Evolutionary conservation across 2,888 invertebrate genomes (phyloP).

Genomic region (Conistra vaccinii): DNA sequence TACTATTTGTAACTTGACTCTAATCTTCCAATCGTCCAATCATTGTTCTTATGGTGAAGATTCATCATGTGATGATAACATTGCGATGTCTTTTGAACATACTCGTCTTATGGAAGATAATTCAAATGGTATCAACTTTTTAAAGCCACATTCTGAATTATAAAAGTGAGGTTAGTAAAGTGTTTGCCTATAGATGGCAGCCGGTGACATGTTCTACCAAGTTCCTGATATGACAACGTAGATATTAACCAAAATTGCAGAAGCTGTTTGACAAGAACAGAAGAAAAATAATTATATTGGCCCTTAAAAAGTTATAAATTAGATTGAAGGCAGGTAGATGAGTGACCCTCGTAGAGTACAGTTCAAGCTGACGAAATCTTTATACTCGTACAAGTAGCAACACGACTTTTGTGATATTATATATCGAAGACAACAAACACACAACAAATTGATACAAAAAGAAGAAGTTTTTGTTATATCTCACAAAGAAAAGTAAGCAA

Average conservation of each 20-base stretch:
- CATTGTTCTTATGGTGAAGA: neutral
- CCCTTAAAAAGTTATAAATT: neutral
- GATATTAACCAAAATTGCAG: neutral
- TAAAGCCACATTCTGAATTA: neutral
- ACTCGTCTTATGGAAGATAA: neutral
- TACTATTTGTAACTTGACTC: too few relatives aligned
- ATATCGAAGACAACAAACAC: neutral
- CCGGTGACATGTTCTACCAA: too few relatives aligned
- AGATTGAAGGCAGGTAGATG: fast-evolving
- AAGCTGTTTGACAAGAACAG: neutral
- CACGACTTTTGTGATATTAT: neutral
- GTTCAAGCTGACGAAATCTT: neutral
- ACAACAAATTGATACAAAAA: neutral
- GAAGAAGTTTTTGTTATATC: too few relatives aligned
- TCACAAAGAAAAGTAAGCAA: neutral
- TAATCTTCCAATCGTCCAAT: too few relatives aligned
- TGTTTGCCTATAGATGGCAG: too few relatives aligned
- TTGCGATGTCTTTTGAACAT: neutral
- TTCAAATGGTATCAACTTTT: neutral
- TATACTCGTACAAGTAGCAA: too few relatives aligned
- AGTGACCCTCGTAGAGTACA: neutral
- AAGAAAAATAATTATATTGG: too few relatives aligned
- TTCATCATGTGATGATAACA: neutral
- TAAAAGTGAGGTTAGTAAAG: too few relatives aligned
- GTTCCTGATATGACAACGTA: neutral